Conservation (phyloP, 1,140 invertebrate genomes). For the honey bee (Apis mellifera) region DNA sequence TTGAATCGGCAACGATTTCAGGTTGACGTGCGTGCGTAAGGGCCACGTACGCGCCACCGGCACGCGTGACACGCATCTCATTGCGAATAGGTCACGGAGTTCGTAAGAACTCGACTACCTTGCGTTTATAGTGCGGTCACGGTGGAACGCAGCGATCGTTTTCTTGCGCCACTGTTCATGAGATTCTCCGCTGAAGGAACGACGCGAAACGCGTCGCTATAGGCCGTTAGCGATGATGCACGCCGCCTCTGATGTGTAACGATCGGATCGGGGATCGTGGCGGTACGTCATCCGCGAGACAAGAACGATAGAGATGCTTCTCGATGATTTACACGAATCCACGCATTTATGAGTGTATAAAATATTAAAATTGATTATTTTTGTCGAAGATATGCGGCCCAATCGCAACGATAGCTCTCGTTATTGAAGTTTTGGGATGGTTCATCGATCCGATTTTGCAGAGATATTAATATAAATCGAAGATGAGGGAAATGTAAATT, state of each 20-base stretch:
- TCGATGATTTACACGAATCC: conserved; percentile 33
- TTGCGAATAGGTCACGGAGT: conserved; percentile 56
- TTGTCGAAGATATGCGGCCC: background rate
- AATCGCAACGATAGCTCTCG: background rate
- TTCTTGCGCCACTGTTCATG: conserved; percentile 6
- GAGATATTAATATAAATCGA: no score
- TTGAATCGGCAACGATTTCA: conserved; percentile 43
- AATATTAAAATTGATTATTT: conserved; percentile 43
- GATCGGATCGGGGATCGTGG: conserved; percentile 12
- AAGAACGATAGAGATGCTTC: conserved; percentile 45
- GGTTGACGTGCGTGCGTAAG: background rate
- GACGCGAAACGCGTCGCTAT: conserved; percentile 51
- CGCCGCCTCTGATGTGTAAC: conserved; percentile 46
- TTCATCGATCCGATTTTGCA: no score
- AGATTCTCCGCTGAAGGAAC: conserved; percentile 8
- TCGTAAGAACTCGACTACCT: conserved; percentile 37
- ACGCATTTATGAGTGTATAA: conserved; percentile 13
- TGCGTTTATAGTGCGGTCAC: conserved; percentile 42
- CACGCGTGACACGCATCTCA: conserved; percentile 65
- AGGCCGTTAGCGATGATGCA: conserved; percentile 65
- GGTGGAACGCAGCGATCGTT: conserved; percentile 28
- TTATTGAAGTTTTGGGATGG: background rate
- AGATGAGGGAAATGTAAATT: no score
- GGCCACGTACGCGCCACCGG: conserved; percentile 27
- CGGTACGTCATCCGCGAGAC: conserved; percentile 39